These are phyloP conservation scores for Reticulitermes speratus DNA, from an alignment of 1,140 invertebrate genomes.

Conservation along the genomic window DNA sequence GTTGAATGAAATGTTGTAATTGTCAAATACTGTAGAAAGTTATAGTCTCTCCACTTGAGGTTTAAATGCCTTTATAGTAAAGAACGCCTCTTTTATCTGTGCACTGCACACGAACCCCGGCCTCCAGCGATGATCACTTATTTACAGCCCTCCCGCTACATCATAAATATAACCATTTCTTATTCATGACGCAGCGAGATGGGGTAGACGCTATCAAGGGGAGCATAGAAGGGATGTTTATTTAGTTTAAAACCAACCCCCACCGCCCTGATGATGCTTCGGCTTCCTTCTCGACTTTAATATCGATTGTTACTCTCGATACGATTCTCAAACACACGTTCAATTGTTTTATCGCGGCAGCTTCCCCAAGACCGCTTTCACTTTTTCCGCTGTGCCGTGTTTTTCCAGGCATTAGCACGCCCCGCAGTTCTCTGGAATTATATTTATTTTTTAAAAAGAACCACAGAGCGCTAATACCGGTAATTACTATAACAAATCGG, in stretches of 20 bases:
- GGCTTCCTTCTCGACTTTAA: neutral
- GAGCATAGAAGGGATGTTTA: conserved; percentile 15
- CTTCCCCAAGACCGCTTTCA: neutral
- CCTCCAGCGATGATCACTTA: neutral
- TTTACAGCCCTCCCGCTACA: neutral
- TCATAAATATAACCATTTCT: neutral
- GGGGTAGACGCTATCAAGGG: conserved; percentile 12
- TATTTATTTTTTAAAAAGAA: conserved; percentile 4
- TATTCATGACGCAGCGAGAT: conserved; percentile 3
- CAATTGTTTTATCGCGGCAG: neutral
- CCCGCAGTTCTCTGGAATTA: neutral
- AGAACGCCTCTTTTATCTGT: no score
- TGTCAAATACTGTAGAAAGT: no score
- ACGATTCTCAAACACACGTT: neutral
- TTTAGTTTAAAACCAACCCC: conserved; percentile 15
- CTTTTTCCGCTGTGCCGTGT: neutral
- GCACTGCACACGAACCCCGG: neutral
- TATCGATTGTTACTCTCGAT: conserved; percentile 13
- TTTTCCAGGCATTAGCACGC: neutral
- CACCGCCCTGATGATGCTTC: neutral
- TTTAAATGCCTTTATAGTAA: no score
- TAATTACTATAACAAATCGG: conserved; percentile 19
- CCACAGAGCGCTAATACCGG: neutral
- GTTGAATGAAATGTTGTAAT: no score
- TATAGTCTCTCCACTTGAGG: no score